phyloP scores from a whole-genome alignment of 2,113 vertebrate species.

The Paedocypris sp. region DNA sequence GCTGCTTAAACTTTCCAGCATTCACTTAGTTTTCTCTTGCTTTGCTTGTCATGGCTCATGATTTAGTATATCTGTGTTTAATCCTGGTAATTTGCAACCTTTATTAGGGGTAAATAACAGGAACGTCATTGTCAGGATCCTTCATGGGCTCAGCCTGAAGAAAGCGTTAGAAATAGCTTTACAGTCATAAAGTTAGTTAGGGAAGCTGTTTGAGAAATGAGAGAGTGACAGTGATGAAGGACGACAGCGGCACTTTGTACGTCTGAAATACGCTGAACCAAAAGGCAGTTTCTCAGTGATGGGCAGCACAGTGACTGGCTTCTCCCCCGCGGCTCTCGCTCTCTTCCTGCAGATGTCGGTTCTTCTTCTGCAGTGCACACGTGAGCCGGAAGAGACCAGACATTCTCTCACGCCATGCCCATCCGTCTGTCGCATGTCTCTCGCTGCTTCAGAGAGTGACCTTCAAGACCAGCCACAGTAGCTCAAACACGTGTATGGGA shows the following conservation, averaged over 20 bases:
- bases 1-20: no score
- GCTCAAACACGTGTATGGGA: not conserved
- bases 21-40: no score
- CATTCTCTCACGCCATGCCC: not conserved
- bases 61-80: no score
- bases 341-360: slow-evolving; percentile 29
- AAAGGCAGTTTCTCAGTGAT: slow-evolving; percentile 3
- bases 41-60: no score
- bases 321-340: not conserved
- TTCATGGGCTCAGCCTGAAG: not conserved
- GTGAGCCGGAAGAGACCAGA: slow-evolving; percentile 20
- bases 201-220: not conserved
- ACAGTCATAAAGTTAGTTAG: not conserved
- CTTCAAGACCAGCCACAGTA: not conserved
- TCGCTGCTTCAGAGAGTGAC: not conserved
- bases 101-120: not conserved
- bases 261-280: not conserved
- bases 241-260: not conserved
- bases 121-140: no score
- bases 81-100: no score
- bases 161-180: not conserved
- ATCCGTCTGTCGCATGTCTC: not conserved
- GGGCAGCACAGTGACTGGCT: not conserved
- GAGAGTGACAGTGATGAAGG: not conserved
- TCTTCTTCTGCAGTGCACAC: slow-evolving; percentile 22